Evolutionary conservation across 2,113 vertebrate species (phyloP), one percentile per base, ranked within the genome.

Genomic region (Dicerorhinus sumatrensis): DNA sequence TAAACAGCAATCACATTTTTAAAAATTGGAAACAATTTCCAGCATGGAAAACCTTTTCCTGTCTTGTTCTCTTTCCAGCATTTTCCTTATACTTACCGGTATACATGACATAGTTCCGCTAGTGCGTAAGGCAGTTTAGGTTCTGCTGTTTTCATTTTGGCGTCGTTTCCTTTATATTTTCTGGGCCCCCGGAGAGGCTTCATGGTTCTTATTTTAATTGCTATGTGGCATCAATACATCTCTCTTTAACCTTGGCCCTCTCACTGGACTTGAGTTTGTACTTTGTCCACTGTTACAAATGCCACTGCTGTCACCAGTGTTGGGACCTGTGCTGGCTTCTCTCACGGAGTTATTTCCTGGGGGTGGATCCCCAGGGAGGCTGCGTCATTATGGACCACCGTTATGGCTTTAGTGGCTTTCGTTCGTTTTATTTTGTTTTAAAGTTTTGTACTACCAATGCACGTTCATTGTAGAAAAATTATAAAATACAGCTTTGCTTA

Each of bases 311-410:
- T 75, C 48, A 56, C 51, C 48, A 58, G 8, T 27, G 31, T 36
- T 73, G 62, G 6, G 23, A 31, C n/a, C 82, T 70, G 51, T 3
- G 5, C 63, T 17, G 29, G n/a, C 76, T 46, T 69, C 88, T 56
- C 18, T 54, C 20, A 10, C 12, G 29, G 31, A 23, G 48, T 48
- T 51, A 6, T 33, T 70, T 60, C 62, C 48, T 18, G 86, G 27
- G 48, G 48, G 48, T 48, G 48, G 12, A 6, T 27, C 27, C 33
- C 46, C 46, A 4, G n/a, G 21, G 29, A 81, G 29, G 56, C 31
- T 17, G 5, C 14, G 0, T 51, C 18, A 6, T 29, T 12, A 16
- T 16, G 51, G n/a, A 10, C 51, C 60, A 29, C 11, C 8, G 0
- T 29, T 21, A 4, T 39, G 23, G n/a, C 62, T 63, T 77, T 17